Evolutionary conservation across 2,113 vertebrate genomes (phyloP), one percentile per base, ranked within the genome.

Genomic region (Lipophrys pholis): DNA sequence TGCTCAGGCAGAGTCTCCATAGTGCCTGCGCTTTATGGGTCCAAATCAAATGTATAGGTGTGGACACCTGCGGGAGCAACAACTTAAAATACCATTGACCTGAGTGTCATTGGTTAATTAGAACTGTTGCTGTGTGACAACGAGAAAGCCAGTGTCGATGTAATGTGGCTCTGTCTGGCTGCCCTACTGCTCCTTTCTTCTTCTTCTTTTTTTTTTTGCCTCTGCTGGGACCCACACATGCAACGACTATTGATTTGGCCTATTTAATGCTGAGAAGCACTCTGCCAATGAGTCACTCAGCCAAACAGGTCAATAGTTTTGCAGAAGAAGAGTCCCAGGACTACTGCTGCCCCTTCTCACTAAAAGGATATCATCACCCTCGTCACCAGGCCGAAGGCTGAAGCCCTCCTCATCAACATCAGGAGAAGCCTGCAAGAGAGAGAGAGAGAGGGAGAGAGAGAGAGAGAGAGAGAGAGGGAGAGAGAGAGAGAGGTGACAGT

Each of bases 401-500:
- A 96, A 99, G 2, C 98, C 98, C 89, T 99, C 97, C 76, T 97
- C 98, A 70, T 99, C 98, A 61, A 99, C 94, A 68, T 98, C 97
- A 1, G 98, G 98, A 1, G 96, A 96, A 52, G 97, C 97, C 97
- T 99, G 79, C 6, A 82, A 63, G 50, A 8, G 38, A 74, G 35
- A 68, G 39, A 65, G 42, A 43, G 11, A 36, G 11, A 36, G 46
- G 36, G n/a, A 8, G 50, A 36, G 45, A 30, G 21, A 30, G 21
- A 30, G 21, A 30, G 21, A 30, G 12, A 52, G 11, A 36, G 46
- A 45, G n/a, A 8, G 50, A 36, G 45, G 4, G 21, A 30, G 21
- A 30, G 21, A 30, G 21, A 30, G 12, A 52, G 46, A 36, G 14
- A 15, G 46, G 15, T 30, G 21, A 46, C n/a, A 11, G 58, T 61